A percentile compares a stretch with the other conserved stretches of the same genome.
Evolutionary conservation across 2,888 invertebrate genomes (phyloP).

Genomic region (Agapetus fuscipes): DNA sequence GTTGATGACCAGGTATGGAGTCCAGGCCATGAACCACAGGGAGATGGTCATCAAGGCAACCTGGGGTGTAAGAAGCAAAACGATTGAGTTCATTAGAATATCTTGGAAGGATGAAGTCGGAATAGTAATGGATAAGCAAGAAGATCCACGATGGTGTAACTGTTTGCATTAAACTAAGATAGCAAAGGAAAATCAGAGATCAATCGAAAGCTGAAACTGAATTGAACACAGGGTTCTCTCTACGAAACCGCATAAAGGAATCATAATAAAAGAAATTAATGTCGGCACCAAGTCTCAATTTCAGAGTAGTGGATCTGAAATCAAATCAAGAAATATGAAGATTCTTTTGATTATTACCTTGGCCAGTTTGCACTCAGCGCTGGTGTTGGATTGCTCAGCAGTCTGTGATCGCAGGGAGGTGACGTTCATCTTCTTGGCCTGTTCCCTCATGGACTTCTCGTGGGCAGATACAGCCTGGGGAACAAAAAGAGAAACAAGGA

Average conservation of each 20-base stretch:
- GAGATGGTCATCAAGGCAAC: slow-evolving; percentile 85
- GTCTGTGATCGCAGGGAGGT: slow-evolving; percentile 63
- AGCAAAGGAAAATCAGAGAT: too few species aligned
- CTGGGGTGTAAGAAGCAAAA: too few species aligned
- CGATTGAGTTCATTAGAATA: too few species aligned
- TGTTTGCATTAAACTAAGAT: too few species aligned
- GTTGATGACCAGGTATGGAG: slow-evolving; percentile 78
- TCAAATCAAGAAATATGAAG: too few species aligned
- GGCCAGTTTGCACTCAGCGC: slow-evolving; percentile 79
- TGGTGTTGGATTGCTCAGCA: slow-evolving; percentile 64
- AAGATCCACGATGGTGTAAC: too few species aligned
- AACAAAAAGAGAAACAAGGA: too few species aligned
- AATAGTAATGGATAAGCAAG: slow-evolving; percentile 4
- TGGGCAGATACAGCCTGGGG: slow-evolving; percentile 68
- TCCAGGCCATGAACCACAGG: slow-evolving; percentile 90
- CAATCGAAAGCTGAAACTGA: too few species aligned
- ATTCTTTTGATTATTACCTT: slow-evolving; percentile 50
- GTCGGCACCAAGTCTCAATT: too few species aligned
- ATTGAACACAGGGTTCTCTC: neutral
- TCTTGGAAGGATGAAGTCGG: slow-evolving; percentile 1
- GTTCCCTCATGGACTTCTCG: slow-evolving; percentile 79
- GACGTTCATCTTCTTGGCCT: slow-evolving; percentile 91
- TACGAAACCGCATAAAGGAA: too few species aligned
- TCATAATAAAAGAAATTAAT: too few species aligned
- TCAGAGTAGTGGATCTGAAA: too few species aligned